Conservation (phyloP, 2,113 vertebrate species). For the Pituophis catenifer region DNA sequence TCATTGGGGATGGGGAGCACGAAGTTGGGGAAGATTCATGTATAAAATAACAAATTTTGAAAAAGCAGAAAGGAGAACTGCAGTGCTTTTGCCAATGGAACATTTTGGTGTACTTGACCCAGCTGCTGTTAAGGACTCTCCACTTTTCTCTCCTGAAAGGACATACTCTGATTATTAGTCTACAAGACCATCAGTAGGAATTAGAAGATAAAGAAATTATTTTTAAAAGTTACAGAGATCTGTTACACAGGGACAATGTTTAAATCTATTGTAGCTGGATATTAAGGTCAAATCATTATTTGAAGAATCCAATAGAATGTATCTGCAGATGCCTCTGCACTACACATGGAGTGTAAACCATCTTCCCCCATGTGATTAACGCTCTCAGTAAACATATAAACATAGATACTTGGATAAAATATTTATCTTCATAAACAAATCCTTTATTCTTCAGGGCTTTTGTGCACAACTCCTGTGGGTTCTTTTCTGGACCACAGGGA, state of each 20-base stretch:
- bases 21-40: background rate
- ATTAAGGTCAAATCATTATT: conserved; percentile 66
- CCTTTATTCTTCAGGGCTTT: background rate
- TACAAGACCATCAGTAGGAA: conserved; percentile 15
- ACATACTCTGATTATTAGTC: background rate
- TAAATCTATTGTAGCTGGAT: conserved; percentile 66
- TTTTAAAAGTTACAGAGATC: conserved; percentile 19
- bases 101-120: background rate
- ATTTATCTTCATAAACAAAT: background rate
- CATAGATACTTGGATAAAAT: background rate
- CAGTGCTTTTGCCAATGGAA: background rate
- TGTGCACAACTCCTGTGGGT: background rate
- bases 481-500: background rate
- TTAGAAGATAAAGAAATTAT: conserved; percentile 12
- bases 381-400: background rate
- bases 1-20: background rate
- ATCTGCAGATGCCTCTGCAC: conserved; percentile 44
- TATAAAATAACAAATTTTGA: background rate
- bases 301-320: conserved; percentile 66
- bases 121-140: fast-evolving
- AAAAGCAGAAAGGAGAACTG: background rate
- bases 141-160: background rate
- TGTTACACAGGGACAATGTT: conserved; percentile 48
- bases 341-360: conserved; percentile 47
- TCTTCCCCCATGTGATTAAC: conserved; percentile 41